Evolutionary conservation across 2,113 vertebrate genomes (phyloP), one percentile per base, ranked within the genome.

Genomic region (Gambusia affinis): DNA sequence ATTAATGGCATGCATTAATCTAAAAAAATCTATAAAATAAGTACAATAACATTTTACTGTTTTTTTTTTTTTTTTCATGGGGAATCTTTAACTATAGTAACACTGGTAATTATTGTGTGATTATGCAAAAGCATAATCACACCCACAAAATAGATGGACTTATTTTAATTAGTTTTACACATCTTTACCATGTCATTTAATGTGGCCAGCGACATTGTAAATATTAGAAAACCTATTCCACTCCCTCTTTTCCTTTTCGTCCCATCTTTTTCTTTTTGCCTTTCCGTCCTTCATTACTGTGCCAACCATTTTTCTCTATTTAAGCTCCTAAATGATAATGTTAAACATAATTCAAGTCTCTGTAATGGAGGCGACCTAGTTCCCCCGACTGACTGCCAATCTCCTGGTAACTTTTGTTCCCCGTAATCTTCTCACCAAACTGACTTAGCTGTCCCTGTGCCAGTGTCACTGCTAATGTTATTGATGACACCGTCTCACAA

Each of bases 401-500:
- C 72, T 67, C 70, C 69, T 80, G 68, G 82, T 81, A 75, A 72
- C 65, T 84, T 77, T 64, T 80, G 64, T 79, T 81, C 75, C 76
- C 63, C 12, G 4, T 42, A 42, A 67, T 73, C 75, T 79, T 76
- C 78, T 76, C 64, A 77, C 71, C 71, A 81, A 37, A 83, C 76
- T 68, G 76, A 63, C 79, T 75, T 57, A 2, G 29, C 76, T 44
- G 73, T 79, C 81, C 65, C 79, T 28, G 12, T 24, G 67, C 62
- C 75, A 83, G 81, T 86, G 75, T 88, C 79, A n/a, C 47, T 31
- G 83, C 75, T 83, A 86, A 90, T 90, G 83, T 86, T 89, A 89
- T 89, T 87, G 85, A 91, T 85, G 80, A 78, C 12, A 12, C 80
- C 83, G 57, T 82, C 80, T 75, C 11, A 83, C 78, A 84, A 63